phyloP scores from a whole-genome alignment of 2,888 invertebrate species.

The Apoda limacodes region DNA sequence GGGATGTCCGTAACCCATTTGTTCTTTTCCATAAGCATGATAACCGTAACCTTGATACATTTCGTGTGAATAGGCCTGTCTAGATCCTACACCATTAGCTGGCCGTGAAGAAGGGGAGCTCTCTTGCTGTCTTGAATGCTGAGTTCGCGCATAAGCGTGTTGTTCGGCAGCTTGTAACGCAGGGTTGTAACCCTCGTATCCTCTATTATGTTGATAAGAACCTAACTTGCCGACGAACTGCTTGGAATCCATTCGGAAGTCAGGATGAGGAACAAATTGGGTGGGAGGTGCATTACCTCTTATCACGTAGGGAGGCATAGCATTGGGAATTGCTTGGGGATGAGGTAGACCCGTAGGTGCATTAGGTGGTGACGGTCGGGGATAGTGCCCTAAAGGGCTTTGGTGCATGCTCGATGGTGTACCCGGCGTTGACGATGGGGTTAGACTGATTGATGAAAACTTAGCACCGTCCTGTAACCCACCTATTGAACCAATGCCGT shows the following conservation, averaged over 20 bases:
- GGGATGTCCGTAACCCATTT: slow-evolving; percentile 67
- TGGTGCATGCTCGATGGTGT: slow-evolving; percentile 73
- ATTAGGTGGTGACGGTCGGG: slow-evolving; percentile 78
- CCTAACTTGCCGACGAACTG: slow-evolving; percentile 57
- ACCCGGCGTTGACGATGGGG: slow-evolving; percentile 73
- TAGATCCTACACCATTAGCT: slow-evolving; percentile 48
- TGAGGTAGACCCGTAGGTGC: slow-evolving; percentile 71
- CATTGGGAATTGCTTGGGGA: slow-evolving; percentile 70
- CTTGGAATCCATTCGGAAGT: slow-evolving; percentile 63
- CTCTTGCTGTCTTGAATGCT: slow-evolving; percentile 40
- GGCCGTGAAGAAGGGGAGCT: slow-evolving; percentile 47
- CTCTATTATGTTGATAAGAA: slow-evolving; percentile 56
- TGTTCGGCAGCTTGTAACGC: slow-evolving; percentile 50
- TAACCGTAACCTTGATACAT: slow-evolving; percentile 66
- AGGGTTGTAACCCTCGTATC: slow-evolving; percentile 47
- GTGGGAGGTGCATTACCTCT: slow-evolving; percentile 63
- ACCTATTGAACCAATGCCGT: slow-evolving; percentile 46
- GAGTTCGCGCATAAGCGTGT: slow-evolving; percentile 56
- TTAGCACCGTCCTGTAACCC: slow-evolving; percentile 68
- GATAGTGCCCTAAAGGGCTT: slow-evolving; percentile 75
- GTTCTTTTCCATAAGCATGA: slow-evolving; percentile 64
- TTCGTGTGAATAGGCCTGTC: slow-evolving; percentile 58
- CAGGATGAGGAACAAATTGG: slow-evolving; percentile 61
- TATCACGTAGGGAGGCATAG: slow-evolving; percentile 69
- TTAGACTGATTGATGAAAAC: slow-evolving; percentile 73